Conservation (phyloP, 2,113 vertebrate species). For the Nannospalax galili region DNA sequence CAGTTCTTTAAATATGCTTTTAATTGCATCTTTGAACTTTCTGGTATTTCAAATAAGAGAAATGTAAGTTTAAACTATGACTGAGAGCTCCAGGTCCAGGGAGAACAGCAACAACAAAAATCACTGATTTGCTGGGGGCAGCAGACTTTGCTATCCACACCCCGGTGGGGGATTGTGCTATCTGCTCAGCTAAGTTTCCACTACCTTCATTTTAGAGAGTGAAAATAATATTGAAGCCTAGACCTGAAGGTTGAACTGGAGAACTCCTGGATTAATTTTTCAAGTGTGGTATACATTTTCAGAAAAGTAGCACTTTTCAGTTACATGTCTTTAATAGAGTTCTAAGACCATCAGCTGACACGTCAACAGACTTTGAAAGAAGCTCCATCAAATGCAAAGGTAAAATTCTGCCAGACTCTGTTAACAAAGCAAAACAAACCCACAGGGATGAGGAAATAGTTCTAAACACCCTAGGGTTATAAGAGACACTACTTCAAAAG, state of each 20-base stretch:
- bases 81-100: neutral
- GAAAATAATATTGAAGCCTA: constrained; percentile 12
- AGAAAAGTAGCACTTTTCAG: constrained; percentile 42
- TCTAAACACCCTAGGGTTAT: constrained; percentile 13
- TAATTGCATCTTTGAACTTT: constrained; percentile 17
- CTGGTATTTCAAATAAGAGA: neutral
- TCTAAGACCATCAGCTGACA: constrained; percentile 50
- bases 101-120: neutral
- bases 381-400: constrained; percentile 36
- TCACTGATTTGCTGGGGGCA: neutral
- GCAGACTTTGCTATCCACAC: neutral
- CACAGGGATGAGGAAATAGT: neutral
- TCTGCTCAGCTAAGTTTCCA: constrained; percentile 24
- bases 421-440: constrained; percentile 44
- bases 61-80: neutral
- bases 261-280: constrained; percentile 57
- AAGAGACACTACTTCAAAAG: constrained; percentile 48
- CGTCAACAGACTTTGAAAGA: constrained; percentile 36
- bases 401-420: constrained; percentile 3
- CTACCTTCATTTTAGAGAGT: constrained; percentile 32
- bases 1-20: constrained; percentile 35
- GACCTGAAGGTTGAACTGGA: constrained; percentile 16
- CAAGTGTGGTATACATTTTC: constrained; percentile 34
- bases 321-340: constrained; percentile 49
- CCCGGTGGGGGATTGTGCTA: neutral